These are phyloP conservation scores for Diplogasteroides magnus DNA, from an alignment of 1,140 invertebrate species.

Conservation along the genomic window DNA sequence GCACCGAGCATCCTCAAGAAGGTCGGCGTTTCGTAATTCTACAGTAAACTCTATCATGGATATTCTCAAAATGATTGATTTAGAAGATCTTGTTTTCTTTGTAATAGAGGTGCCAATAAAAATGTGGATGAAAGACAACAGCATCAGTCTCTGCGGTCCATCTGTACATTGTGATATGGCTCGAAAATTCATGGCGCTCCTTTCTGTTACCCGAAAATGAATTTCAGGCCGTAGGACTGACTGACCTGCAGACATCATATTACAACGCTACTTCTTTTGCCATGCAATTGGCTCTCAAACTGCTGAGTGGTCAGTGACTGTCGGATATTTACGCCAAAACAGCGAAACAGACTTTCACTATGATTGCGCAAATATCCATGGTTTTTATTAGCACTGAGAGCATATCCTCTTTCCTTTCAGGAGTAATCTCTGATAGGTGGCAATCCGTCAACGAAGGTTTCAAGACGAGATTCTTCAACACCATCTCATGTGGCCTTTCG, in stretches of 20 bases:
- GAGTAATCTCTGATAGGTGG: slow-evolving; percentile 21
- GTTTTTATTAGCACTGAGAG: background rate
- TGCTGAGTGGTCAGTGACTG: background rate
- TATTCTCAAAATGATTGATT: background rate
- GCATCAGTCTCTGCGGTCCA: no score
- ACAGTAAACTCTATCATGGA: background rate
- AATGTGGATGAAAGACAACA: no score
- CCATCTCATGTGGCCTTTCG: slow-evolving; percentile 22
- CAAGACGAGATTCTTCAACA: slow-evolving; percentile 22
- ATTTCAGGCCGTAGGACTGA: background rate
- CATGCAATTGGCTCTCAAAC: background rate
- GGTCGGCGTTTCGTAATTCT: slow-evolving; percentile 1
- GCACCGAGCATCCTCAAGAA: slow-evolving; percentile 14
- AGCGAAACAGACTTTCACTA: no score
- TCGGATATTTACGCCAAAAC: no score
- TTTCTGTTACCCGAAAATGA: no score
- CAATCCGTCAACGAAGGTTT: slow-evolving; percentile 2
- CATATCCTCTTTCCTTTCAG: slow-evolving; percentile 5
- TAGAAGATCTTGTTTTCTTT: background rate
- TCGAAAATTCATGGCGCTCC: no score
- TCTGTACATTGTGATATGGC: no score
- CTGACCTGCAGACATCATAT: background rate
- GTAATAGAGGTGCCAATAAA: no score
- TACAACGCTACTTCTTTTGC: background rate
- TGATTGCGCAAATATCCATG: no score